A percentile compares a stretch with the other conserved stretches of the same genome.
phyloP scores from a whole-genome alignment of 2,888 invertebrate species.

The Dione juno region DNA sequence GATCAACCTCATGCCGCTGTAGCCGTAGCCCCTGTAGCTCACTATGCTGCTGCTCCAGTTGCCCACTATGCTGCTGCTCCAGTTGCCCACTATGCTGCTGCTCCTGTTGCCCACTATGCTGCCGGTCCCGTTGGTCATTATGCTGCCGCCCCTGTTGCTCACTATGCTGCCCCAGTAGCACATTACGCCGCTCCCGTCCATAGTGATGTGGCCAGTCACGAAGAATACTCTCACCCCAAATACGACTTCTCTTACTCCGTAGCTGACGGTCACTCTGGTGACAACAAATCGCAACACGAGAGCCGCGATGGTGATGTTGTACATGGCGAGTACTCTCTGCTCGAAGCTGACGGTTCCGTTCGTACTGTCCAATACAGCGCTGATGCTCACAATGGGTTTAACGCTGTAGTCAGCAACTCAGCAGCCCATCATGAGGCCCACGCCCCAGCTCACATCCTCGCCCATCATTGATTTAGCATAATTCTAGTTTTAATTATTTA shows the following conservation, averaged over 20 bases:
- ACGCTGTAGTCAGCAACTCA: slow-evolving; percentile 70
- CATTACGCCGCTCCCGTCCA: slow-evolving; percentile 58
- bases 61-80: slow-evolving; percentile 54
- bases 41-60: slow-evolving; percentile 54
- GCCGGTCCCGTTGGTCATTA: slow-evolving; percentile 46
- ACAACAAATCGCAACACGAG: slow-evolving; percentile 76
- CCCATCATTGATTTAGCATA: slow-evolving; percentile 65
- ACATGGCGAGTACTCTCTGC: slow-evolving; percentile 76
- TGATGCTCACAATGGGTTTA: slow-evolving; percentile 77
- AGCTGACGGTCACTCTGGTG: slow-evolving; percentile 81
- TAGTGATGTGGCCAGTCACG: slow-evolving; percentile 56
- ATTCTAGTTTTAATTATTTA: slow-evolving; percentile 8
- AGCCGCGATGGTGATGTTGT: slow-evolving; percentile 56
- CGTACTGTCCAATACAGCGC: slow-evolving; percentile 82
- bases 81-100: slow-evolving; percentile 52
- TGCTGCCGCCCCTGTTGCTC: slow-evolving; percentile 52
- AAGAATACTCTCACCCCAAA: slow-evolving; percentile 74
- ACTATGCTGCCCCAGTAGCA: slow-evolving; percentile 60
- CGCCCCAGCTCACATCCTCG: slow-evolving; percentile 53
- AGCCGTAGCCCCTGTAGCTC: slow-evolving; percentile 52
- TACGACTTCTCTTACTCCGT: slow-evolving; percentile 84
- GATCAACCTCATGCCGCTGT: slow-evolving; percentile 57
- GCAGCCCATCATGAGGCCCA: slow-evolving; percentile 53
- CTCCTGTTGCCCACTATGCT: slow-evolving; percentile 57
- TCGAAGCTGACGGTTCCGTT: slow-evolving; percentile 81